Conservation (phyloP, 2,888 invertebrate genomes). For the Piscicola geometra region DNA sequence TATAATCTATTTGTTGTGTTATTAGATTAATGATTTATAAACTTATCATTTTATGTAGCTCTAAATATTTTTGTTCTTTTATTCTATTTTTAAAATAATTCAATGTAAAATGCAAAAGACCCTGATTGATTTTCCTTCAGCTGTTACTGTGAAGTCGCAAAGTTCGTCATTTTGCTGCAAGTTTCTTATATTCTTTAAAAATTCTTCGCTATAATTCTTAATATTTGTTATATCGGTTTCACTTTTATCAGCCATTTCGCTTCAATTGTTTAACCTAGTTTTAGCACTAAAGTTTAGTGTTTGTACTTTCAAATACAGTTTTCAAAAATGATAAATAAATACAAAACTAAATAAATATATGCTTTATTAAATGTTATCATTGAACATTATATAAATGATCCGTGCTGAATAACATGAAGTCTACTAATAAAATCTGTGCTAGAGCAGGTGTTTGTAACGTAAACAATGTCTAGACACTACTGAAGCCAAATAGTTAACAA, state of each 20-base stretch:
- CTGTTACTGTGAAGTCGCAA: slow-evolving; percentile 53
- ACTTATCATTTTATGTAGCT: neutral
- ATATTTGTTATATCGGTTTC: slow-evolving; percentile 7
- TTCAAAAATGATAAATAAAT: too few relatives aligned
- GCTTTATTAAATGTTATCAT: too few relatives aligned
- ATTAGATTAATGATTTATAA: neutral
- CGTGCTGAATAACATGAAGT: too few relatives aligned
- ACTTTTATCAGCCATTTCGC: neutral
- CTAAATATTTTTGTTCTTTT: too few relatives aligned
- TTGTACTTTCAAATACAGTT: too few relatives aligned
- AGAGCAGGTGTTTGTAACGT: slow-evolving; percentile 2
- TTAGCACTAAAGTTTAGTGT: too few relatives aligned
- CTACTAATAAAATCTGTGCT: neutral
- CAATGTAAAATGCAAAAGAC: too few relatives aligned
- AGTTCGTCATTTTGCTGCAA: slow-evolving; percentile 51
- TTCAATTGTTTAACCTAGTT: neutral
- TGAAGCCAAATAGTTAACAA: neutral
- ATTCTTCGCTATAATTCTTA: slow-evolving; percentile 42
- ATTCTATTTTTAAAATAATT: too few relatives aligned
- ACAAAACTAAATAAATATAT: too few relatives aligned
- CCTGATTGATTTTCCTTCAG: slow-evolving; percentile 52
- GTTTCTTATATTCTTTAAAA: slow-evolving; percentile 48
- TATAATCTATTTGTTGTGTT: neutral
- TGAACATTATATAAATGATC: too few relatives aligned
- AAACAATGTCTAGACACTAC: slow-evolving; percentile 7